Conservation (phyloP, 2,797 vertebrate species). For the Neomorphus geoffroyi region DNA sequence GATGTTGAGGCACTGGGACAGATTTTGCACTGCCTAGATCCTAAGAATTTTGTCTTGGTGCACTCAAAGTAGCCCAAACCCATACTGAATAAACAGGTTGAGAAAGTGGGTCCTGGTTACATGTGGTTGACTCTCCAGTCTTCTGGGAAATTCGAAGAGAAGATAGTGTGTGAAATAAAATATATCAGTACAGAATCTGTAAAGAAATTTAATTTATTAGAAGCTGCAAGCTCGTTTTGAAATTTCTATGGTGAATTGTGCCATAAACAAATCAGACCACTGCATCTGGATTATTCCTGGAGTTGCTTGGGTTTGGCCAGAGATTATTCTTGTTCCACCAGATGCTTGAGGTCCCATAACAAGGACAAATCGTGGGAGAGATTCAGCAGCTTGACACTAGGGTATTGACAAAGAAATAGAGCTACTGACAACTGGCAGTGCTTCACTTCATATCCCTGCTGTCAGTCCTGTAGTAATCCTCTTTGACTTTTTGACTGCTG, state of each 20-base stretch:
- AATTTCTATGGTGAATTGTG: not conserved
- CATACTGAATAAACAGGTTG: not conserved
- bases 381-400: not conserved
- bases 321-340: not conserved
- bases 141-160: not conserved
- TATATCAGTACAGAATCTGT: not conserved
- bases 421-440: not conserved
- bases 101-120: not conserved
- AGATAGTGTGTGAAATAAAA: not conserved
- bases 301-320: not conserved
- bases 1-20: not conserved
- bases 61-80: not conserved
- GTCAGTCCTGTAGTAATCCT: not conserved
- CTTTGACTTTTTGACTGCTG: not conserved
- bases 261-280: not conserved
- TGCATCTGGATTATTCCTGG: not conserved
- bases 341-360: not conserved
- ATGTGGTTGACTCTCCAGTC: not conserved
- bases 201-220: not conserved
- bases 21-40: not conserved
- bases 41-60: not conserved
- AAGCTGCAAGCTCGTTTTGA: not conserved
- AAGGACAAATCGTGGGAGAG: not conserved
- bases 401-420: not conserved
- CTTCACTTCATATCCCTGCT: not conserved